Conservation (phyloP, 2,113 vertebrate species). For the Epinephelus cyanopodus region DNA sequence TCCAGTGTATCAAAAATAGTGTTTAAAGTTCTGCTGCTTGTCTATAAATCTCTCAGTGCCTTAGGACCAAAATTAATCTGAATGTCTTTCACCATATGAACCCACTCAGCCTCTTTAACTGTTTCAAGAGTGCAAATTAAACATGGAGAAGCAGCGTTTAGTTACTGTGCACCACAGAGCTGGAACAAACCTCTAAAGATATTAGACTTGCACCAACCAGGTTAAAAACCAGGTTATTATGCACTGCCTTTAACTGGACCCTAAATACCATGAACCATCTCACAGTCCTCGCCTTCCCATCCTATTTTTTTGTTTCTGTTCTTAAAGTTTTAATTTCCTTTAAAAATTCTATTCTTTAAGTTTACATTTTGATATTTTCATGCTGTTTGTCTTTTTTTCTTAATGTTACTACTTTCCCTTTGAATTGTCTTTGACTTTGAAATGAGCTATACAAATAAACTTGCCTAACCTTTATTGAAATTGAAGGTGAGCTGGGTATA, state of each 20-base stretch:
- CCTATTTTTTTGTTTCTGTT: neutral
- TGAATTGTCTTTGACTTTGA: neutral
- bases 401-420: neutral
- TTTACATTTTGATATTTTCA: neutral
- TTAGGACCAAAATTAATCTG: constrained; percentile 1
- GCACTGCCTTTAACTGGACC: neutral
- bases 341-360: neutral
- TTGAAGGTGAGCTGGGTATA: constrained; percentile 76
- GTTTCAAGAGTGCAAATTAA: neutral
- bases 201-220: neutral
- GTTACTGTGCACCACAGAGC: neutral
- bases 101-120: neutral
- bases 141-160: neutral
- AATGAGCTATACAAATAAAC: neutral
- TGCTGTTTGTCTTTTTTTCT: neutral
- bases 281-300: neutral
- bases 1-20: neutral
- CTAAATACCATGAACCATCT: neutral
- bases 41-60: constrained; percentile 2
- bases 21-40: neutral
- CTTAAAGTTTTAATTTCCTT: neutral
- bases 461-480: constrained; percentile 74
- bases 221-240: neutral
- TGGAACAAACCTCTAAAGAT: neutral
- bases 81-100: neutral